Evolutionary conservation across 2,113 vertebrate genomes (phyloP).

Genomic region (Nansenia antarctica): DNA sequence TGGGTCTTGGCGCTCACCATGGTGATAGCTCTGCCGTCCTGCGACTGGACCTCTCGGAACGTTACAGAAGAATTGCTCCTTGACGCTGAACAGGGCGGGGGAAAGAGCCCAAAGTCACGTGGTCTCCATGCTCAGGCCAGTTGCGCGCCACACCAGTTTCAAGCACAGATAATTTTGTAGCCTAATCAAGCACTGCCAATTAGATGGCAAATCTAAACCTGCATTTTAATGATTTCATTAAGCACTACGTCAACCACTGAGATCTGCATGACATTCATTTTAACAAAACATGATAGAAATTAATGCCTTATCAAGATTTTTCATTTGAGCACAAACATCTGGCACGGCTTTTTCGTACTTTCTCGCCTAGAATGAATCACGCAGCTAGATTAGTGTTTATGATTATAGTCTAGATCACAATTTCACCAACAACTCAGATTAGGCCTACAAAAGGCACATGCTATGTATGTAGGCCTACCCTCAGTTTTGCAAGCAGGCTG

Average conservation of each 20-base stretch:
- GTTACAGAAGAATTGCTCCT: conserved; percentile 15
- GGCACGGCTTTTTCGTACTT: background rate
- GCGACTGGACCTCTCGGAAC: conserved; percentile 28
- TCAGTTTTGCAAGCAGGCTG: conserved; percentile 41
- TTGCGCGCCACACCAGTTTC: background rate
- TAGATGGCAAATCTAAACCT: too few species aligned
- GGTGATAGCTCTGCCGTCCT: conserved; percentile 60
- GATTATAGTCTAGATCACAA: background rate
- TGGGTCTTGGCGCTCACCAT: conserved; percentile 43
- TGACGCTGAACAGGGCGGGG: background rate
- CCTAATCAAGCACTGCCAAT: too few species aligned
- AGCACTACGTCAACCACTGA: too few species aligned
- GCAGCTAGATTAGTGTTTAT: background rate
- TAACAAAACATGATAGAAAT: background rate
- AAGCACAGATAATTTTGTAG: too few species aligned
- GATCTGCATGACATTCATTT: too few species aligned
- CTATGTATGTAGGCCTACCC: background rate
- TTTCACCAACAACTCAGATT: background rate
- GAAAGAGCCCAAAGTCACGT: background rate
- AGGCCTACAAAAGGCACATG: too few species aligned
- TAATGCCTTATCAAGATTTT: background rate
- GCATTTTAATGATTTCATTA: too few species aligned
- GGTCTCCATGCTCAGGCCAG: background rate
- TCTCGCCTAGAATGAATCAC: background rate
- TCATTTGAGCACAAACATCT: background rate